Base-by-base conservation (phyloP, 2,113 vertebrate genomes). In the Bos javanicus region DNA sequence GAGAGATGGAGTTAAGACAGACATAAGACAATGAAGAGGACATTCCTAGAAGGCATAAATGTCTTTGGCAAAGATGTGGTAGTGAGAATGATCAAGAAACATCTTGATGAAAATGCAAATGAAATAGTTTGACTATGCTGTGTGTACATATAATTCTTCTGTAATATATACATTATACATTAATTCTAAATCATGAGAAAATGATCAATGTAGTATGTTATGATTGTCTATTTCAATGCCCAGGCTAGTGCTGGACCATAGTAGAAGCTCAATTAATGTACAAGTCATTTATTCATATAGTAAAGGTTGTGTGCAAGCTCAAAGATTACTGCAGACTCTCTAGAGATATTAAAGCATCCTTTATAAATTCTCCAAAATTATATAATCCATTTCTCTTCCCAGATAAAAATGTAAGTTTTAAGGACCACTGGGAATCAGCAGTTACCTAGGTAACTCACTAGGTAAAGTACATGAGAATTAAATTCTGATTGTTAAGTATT, bases 381-480 rank as follows among this genome's bases (percentile, higher is more conserved):
- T 80, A 85, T 64, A 94, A 64, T 92, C 17, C 33, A 80, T 93
- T 67, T 93, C 60, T 95, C 39, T 95, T 87, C 64, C 39, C 67
- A 95, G 43, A 90, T 86, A 95, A 92, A 98, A 96, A 60, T 74
- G 60, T 88, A 39, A 92, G 50, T 56, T 95, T 96, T 97, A 95
- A 98, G 76, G 48, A 89, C 93, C 67, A 91, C 50, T 80, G 60
- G 96, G 88, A 83, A 71, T 67, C 52, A n/a, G 50, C 46, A 57
- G 96, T 98, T 98, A 94, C 96, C 95, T 96, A 96, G 92, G 97
- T 86, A 97, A 96, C 97, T 48, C 81, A 56, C 86, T 96, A 98
- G 84, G 36, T 91, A 95, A 98, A 97, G 95, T 82, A 96, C 36
- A 54, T 84, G 36, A 96, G 84, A 92, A 96, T 96, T 83, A 87